These are phyloP conservation scores for Zygogramma bicolorata DNA, from an alignment of 2,888 invertebrate genomes.

Conservation along the genomic window DNA sequence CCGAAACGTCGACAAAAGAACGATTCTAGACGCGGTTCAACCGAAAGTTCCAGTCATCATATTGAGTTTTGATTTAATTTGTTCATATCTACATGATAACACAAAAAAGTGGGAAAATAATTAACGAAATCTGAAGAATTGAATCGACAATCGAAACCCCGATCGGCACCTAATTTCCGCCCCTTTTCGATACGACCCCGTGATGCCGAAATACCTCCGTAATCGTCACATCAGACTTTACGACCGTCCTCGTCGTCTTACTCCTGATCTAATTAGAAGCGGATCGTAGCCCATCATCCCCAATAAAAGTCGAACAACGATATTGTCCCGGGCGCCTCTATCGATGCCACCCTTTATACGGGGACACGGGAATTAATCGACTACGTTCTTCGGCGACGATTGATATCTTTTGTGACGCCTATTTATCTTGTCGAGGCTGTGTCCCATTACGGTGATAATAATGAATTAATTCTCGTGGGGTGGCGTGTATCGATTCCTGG, in stretches of 20 bases:
- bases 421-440: not conserved
- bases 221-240: not conserved
- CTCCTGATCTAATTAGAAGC: not conserved
- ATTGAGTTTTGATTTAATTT: too few relatives aligned
- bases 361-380: not conserved
- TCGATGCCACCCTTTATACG: not conserved
- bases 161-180: not conserved
- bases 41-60: too few relatives aligned
- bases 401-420: not conserved
- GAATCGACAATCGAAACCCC: too few relatives aligned
- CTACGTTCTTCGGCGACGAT: not conserved
- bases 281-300: not conserved
- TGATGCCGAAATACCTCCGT: not conserved
- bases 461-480: too few relatives aligned
- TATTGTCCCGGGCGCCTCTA: not conserved
- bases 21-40: too few relatives aligned
- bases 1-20: too few relatives aligned
- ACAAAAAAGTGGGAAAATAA: too few relatives aligned
- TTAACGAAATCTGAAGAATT: too few relatives aligned
- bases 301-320: not conserved
- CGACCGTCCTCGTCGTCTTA: not conserved
- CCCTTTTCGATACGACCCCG: not conserved
- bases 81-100: too few relatives aligned
- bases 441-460: not conserved
- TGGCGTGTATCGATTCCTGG: too few relatives aligned